A percentile compares a stretch with the other conserved stretches of the same genome.
Conservation (phyloP, 2,888 invertebrate genomes). For the Metalampra italica region DNA sequence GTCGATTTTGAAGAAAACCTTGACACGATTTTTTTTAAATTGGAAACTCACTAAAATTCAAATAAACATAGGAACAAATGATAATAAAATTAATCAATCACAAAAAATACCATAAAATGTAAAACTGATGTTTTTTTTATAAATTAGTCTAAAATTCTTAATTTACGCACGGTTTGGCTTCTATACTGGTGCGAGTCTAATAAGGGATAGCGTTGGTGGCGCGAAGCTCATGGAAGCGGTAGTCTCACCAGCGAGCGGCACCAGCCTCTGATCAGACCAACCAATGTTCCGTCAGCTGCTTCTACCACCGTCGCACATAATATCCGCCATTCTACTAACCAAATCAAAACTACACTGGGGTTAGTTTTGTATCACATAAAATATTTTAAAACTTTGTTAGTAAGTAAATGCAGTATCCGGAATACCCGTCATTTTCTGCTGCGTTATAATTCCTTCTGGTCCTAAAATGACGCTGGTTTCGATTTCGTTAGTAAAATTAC, state of each 20-base stretch:
- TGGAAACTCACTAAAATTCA: constrained; percentile 54
- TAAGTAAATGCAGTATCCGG: background rate
- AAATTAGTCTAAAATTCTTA: constrained; percentile 61
- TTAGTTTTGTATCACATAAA: background rate
- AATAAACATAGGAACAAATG: constrained; percentile 75
- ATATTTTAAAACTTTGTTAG: background rate
- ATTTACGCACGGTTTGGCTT: constrained; percentile 73
- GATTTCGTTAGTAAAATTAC: background rate
- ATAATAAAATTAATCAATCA: constrained; percentile 73
- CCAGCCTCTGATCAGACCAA: background rate
- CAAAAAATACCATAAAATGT: constrained; percentile 65
- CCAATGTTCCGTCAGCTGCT: background rate
- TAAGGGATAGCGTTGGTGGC: constrained; percentile 54
- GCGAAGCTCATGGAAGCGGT: constrained; percentile 42
- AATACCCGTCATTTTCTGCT: background rate
- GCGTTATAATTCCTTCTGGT: background rate
- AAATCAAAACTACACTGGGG: background rate
- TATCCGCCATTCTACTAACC: background rate
- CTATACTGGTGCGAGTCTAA: constrained; percentile 71
- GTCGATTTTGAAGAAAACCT: constrained; percentile 76
- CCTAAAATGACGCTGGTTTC: background rate
- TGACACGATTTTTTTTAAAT: constrained; percentile 65
- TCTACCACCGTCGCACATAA: background rate
- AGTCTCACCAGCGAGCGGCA: background rate
- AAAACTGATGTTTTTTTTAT: constrained; percentile 62